Evolutionary conservation across 2,113 vertebrate species (phyloP), one percentile per base, ranked within the genome.

Genomic region (Pterocles gutturalis): DNA sequence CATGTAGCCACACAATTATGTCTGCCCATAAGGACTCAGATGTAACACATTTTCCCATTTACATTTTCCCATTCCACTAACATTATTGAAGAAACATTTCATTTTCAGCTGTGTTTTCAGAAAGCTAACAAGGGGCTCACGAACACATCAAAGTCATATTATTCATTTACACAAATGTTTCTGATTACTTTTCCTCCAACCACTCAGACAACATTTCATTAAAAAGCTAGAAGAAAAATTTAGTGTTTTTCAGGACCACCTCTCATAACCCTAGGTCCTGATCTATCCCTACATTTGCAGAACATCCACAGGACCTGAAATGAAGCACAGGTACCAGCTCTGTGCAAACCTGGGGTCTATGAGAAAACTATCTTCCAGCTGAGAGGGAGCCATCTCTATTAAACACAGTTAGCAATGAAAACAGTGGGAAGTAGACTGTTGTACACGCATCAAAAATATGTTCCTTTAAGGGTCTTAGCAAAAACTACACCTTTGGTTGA

Each of bases 141-240:
- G 87, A 95, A 95, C 85, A 73, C 78, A 87, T 96, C 93, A 36
- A 95, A 95, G 54, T 62, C 89, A 41, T 87, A 78, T 62, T 80
- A 72, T 89, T 96, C 73, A 95, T 89, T 94, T 91, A 85, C 83
- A 91, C 91, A 94, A 96, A 93, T 93, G 96, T 89, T 96, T 87
- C 85, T 81, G 73, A 95, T 96, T 96, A 91, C n/a, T 83, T 85
- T 54, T 90, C 29, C 54, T 87, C 65, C 3, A 2, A 72, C 48
- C 76, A 72, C 41, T 84, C 81, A 95, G 81, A 94, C 45, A 84
- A 77, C 34, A 8, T 12, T 86, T 92, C 87, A 77, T 87, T 82
- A 55, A 94, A 95, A 91, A 79, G 13, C 36, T 51, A 48, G 61
- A n/a, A 91, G 45, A 48, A 71, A 57, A n/a, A 61, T 2, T 0